A percentile compares a stretch with the other conserved stretches of the same genome.
Conservation (phyloP, 2,113 vertebrate genomes). For the Halichoerus grypus region DNA sequence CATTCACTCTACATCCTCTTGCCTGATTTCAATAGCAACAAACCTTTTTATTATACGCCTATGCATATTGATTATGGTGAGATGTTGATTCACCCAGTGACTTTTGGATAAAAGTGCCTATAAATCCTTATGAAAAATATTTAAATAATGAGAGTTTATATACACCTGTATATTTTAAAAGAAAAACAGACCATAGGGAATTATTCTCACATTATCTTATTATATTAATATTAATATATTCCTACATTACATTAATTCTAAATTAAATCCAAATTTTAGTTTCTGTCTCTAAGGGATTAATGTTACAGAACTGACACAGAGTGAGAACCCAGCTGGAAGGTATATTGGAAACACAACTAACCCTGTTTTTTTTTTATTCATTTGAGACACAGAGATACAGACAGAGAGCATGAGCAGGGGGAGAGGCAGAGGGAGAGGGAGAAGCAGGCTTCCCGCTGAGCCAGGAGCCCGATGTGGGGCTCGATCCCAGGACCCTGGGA, state of each 20-base stretch:
- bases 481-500: no score
- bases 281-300: background rate
- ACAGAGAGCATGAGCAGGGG: no score
- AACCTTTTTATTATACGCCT: background rate
- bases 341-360: background rate
- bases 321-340: background rate
- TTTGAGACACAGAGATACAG: no score
- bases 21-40: background rate
- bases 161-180: background rate
- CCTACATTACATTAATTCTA: slow-evolving; percentile 18
- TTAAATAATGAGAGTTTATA: background rate
- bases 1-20: background rate
- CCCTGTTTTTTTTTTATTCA: background rate
- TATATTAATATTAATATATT: background rate
- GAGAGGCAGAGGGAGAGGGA: no score
- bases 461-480: no score
- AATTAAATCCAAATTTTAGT: background rate
- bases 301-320: background rate
- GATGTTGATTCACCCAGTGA: background rate
- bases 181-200: background rate
- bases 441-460: no score
- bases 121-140: background rate
- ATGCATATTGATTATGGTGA: background rate
- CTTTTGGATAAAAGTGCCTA: background rate
- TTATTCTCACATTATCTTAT: background rate